Percentiles rank a stretch among this genome's conserved stretches.
Evolutionary conservation across 2,113 vertebrate genomes (phyloP).

Genomic region (Anguilla rostrata): DNA sequence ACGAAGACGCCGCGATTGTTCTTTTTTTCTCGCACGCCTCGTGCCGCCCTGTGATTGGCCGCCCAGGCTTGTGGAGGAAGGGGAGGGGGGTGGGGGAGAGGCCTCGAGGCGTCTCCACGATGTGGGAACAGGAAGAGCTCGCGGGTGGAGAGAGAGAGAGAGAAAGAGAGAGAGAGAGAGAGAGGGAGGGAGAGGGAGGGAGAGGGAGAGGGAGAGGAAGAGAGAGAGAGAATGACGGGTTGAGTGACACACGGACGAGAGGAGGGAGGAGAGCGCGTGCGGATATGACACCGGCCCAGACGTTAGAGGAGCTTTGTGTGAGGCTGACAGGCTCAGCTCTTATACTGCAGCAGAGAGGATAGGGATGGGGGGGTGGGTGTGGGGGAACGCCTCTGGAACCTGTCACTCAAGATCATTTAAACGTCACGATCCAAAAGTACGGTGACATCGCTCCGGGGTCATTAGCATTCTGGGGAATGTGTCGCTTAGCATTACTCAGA

Average conservation of each 20-base stretch:
- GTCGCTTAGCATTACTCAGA: too few species aligned
- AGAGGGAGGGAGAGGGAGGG: too few species aligned
- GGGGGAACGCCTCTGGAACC: conserved; percentile 1
- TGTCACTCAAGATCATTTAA: conserved; percentile 10
- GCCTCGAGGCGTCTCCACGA: neutral
- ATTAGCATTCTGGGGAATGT: neutral
- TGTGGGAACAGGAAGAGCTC: neutral
- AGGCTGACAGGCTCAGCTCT: conserved; percentile 9
- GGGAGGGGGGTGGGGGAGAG: neutral
- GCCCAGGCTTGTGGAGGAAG: neutral
- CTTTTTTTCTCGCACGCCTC: neutral
- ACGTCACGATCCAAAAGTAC: neutral
- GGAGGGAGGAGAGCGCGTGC: neutral
- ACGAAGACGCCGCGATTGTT: neutral
- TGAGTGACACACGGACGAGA: neutral
- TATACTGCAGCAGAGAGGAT: neutral
- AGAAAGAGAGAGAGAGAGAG: too few species aligned
- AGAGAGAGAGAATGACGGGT: neutral
- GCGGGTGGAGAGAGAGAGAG: too few species aligned
- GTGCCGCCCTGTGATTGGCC: neutral
- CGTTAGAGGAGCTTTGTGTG: conserved; percentile 8
- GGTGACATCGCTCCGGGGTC: neutral
- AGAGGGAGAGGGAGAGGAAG: too few species aligned
- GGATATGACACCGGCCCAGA: neutral
- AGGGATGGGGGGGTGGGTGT: neutral